Base-by-base conservation (phyloP, 2,113 vertebrate species). In the Scophthalmus maximus region DNA sequence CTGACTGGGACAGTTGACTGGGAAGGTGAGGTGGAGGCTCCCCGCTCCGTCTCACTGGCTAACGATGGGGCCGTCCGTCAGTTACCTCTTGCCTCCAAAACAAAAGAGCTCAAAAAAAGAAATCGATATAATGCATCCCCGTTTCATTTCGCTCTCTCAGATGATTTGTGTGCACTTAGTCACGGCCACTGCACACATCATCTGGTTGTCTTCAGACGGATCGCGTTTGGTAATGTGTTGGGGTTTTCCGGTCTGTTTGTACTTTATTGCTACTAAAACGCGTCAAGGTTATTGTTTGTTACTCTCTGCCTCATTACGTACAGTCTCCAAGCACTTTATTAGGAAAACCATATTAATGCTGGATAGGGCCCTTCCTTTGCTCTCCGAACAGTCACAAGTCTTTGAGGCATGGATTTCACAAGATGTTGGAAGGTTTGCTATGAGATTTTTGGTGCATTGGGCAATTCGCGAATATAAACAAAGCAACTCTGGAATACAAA, bases 1-100 rank as follows among this genome's bases (percentile, higher is more conserved):
- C 74, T 8, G 62, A 79, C 56, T 78, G 27, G 67, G 81, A 79
- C 76, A 60, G 46, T 63, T 52, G 67, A 79, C 66, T 72, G 71
- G 53, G 80, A 89, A 90, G 89, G 89, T 91, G 87, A 87, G 79
- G 65, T 73, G 60, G 80, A 81, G 68, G 68, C 66, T 66, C 47
- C 51, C 55, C 34, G 67, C 42, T 75, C 73, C 23, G 4, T 67
- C 71, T 68, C 59, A 25, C 52, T 71, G 67, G 73, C 69, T 89
- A 89, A 89, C 85, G 85, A 89, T 68, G 81, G 51, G 58, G 60
- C 79, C 76, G 83, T 85, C 86, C 42, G 27, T 88, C 79, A 81
- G 67, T 79, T 74, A 74, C 32, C 18, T 17, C 65, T 65, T 50
- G 56, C 68, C 68, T 78, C 76, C 80, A 89, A 77, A 86, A 70